These are phyloP conservation scores for Hydrophis major DNA, from an alignment of 2,797 vertebrate genomes.

Conservation along the genomic window DNA sequence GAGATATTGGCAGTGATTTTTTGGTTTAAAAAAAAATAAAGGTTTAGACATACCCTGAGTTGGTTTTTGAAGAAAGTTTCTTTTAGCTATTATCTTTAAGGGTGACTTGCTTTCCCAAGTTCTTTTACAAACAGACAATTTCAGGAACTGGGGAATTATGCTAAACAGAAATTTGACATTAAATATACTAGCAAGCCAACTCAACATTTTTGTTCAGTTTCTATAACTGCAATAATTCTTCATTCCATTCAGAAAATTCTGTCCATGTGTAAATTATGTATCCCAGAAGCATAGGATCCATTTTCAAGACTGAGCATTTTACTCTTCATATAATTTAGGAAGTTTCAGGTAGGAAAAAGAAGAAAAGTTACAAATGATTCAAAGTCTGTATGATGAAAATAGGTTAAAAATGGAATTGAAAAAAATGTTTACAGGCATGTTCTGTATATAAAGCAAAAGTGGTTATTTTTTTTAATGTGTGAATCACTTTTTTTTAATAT, in stretches of 20 bases:
- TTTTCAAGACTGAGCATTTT: background rate
- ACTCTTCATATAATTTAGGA: background rate
- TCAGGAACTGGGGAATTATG: background rate
- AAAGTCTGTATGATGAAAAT: background rate
- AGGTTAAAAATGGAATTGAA: background rate
- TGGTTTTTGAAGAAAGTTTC: background rate
- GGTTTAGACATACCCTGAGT: background rate
- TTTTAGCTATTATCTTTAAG: background rate
- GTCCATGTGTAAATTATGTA: background rate
- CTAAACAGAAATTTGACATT: background rate
- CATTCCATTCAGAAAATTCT: background rate
- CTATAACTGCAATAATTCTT: background rate
- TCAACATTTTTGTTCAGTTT: background rate
- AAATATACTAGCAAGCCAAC: background rate
- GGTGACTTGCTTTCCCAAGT: background rate
- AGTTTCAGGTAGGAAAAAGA: background rate
- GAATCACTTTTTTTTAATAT: background rate
- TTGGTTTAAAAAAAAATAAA: background rate
- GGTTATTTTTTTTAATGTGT: background rate
- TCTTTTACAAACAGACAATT: constrained; percentile 5
- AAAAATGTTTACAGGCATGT: background rate
- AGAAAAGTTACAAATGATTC: background rate
- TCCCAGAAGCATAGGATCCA: background rate
- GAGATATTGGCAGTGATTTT: background rate
- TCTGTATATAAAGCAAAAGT: background rate